Evolutionary conservation across 2,888 invertebrate genomes (phyloP).

Genomic region (Mycalesis mineus): DNA sequence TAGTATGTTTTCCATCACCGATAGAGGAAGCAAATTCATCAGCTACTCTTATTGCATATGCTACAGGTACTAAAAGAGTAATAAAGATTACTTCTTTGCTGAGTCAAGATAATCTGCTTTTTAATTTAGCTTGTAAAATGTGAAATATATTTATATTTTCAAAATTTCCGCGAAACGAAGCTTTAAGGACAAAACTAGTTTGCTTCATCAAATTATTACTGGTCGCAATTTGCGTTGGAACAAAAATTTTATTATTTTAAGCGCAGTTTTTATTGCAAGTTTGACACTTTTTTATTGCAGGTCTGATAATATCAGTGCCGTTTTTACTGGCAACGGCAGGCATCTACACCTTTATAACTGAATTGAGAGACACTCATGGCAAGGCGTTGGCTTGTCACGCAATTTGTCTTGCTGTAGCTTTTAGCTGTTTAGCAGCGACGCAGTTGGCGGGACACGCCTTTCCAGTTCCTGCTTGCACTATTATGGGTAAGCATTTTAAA

Average conservation of each 20-base stretch:
- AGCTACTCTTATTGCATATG: slow-evolving; percentile 57
- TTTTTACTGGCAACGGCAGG: slow-evolving; percentile 71
- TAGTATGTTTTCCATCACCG: slow-evolving; percentile 72
- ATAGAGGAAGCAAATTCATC: slow-evolving; percentile 56
- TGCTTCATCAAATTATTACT: slow-evolving; percentile 4
- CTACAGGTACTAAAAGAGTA: slow-evolving; percentile 60
- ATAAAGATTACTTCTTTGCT: background rate
- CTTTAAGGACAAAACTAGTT: slow-evolving; percentile 1
- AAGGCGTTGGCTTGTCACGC: slow-evolving; percentile 78
- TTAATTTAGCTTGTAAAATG: too few relatives aligned
- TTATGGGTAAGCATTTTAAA: slow-evolving; percentile 58
- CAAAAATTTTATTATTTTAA: background rate
- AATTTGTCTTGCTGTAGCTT: slow-evolving; percentile 74
- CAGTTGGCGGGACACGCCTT: slow-evolving; percentile 74
- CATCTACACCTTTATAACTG: slow-evolving; percentile 70
- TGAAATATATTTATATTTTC: slow-evolving; percentile 1
- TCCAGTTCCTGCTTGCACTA: slow-evolving; percentile 62
- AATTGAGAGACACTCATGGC: slow-evolving; percentile 76
- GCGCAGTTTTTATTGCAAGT: background rate
- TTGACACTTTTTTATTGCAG: slow-evolving; percentile 42
- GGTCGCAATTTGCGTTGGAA: background rate
- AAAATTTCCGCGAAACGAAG: too few relatives aligned
- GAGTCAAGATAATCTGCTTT: background rate
- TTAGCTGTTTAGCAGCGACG: slow-evolving; percentile 73
- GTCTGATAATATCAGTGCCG: slow-evolving; percentile 72